Percentiles rank a stretch among this genome's conserved stretches.
phyloP scores from a whole-genome alignment of 2,888 invertebrate genomes.

The Scaptomyza tumidula region DNA sequence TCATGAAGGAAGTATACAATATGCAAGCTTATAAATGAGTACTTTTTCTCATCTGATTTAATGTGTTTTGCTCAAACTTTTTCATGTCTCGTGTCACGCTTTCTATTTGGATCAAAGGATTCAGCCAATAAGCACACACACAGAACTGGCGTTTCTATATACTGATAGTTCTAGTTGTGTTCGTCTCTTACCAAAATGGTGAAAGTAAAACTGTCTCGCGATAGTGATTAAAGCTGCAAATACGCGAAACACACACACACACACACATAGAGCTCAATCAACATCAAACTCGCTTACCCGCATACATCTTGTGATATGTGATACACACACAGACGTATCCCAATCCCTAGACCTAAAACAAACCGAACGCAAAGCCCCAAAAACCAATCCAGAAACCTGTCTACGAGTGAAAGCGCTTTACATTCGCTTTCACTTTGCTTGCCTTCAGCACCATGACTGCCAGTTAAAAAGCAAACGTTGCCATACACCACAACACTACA shows the following conservation, averaged over 20 bases:
- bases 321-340: no score
- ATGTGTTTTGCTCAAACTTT: no score
- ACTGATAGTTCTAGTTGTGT: not conserved
- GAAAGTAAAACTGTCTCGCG: slow-evolving; percentile 44
- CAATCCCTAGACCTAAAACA: slow-evolving; percentile 8
- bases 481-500: slow-evolving; percentile 1
- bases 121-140: not conserved
- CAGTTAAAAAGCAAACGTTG: slow-evolving; percentile 46
- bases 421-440: not conserved
- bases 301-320: no score
- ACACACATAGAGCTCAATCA: slow-evolving; percentile 6
- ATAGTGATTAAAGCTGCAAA: slow-evolving; percentile 59
- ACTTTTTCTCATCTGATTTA: no score
- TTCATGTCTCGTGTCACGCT: no score
- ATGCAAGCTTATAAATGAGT: no score
- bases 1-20: no score
- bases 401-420: slow-evolving; percentile 20
- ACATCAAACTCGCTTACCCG: not conserved
- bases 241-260: slow-evolving; percentile 1
- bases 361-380: slow-evolving; percentile 27
- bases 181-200: slow-evolving; percentile 3
- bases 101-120: no score
- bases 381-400: slow-evolving; percentile 27
- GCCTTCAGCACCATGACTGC: slow-evolving; percentile 5
- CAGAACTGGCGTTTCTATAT: no score